Evolutionary conservation across 2,113 vertebrate species (phyloP).

Genomic region (Seriola aureovittata): DNA sequence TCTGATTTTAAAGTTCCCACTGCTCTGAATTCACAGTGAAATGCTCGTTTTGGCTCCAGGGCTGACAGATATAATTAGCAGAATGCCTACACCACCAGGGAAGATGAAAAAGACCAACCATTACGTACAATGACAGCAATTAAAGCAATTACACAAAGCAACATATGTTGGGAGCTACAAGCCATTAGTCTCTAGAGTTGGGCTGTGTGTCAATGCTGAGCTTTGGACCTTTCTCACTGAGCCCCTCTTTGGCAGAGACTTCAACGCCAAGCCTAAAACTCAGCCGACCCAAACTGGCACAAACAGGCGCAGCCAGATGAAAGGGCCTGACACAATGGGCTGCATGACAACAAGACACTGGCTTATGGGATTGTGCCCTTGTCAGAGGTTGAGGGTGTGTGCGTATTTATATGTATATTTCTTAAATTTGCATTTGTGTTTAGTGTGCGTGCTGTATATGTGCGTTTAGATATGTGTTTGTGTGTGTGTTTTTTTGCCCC

Average conservation of each 20-base stretch:
- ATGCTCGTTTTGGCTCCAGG: constrained; percentile 65
- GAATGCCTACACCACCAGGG: constrained; percentile 75
- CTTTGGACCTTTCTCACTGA: constrained; percentile 67
- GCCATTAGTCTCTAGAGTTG: constrained; percentile 75
- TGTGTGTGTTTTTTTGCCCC: constrained; percentile 34
- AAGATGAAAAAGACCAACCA: constrained; percentile 81
- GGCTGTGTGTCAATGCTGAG: constrained; percentile 68
- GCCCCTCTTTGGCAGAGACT: constrained; percentile 62
- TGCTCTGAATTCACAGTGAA: constrained; percentile 60
- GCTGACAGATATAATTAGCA: constrained; percentile 81
- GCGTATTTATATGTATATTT: constrained; percentile 21
- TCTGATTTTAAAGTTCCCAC: constrained; percentile 48
- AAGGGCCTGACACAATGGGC: constrained; percentile 45
- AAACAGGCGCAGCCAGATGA: constrained; percentile 45
- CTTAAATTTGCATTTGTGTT: constrained; percentile 34
- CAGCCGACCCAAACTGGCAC: constrained; percentile 43
- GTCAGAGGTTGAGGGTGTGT: constrained; percentile 11
- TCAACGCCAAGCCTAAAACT: constrained; percentile 34
- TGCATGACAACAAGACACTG: constrained; percentile 26
- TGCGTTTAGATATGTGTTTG: constrained; percentile 10
- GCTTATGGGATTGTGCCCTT: constrained; percentile 39
- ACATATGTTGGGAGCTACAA: constrained; percentile 79
- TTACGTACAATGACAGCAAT: constrained; percentile 81
- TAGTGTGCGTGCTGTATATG: background rate
- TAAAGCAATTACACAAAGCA: constrained; percentile 83